These are phyloP conservation scores for Spodoptera frugiperda DNA, from an alignment of 1,140 invertebrate genomes.

Conservation along the genomic window DNA sequence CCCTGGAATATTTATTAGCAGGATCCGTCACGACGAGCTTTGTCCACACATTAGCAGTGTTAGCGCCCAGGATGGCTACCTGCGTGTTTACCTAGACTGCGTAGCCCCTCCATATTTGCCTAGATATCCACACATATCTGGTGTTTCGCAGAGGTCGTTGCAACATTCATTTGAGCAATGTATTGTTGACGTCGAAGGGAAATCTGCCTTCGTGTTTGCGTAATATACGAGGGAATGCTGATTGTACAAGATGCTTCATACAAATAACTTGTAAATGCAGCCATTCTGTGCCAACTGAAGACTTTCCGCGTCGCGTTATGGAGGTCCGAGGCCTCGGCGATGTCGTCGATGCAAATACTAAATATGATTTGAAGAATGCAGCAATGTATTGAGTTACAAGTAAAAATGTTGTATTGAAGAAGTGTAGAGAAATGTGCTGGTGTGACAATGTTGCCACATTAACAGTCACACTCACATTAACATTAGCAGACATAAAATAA, in stretches of 20 bases:
- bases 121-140: slow-evolving; percentile 77
- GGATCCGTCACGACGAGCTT: slow-evolving; percentile 79
- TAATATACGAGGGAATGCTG: slow-evolving; percentile 65
- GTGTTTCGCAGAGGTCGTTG: slow-evolving; percentile 69
- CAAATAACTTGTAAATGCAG: slow-evolving; percentile 59
- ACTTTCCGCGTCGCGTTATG: slow-evolving; percentile 6
- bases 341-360: neutral
- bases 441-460: slow-evolving; percentile 78
- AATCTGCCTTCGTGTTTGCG: slow-evolving; percentile 72
- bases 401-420: slow-evolving; percentile 34
- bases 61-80: slow-evolving; percentile 79
- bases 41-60: slow-evolving; percentile 83
- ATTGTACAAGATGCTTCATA: slow-evolving; percentile 65
- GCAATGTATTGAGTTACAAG: neutral
- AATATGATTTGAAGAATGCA: slow-evolving; percentile 23
- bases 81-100: slow-evolving; percentile 72
- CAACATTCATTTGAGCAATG: slow-evolving; percentile 76
- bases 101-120: slow-evolving; percentile 69
- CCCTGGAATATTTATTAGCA: slow-evolving; percentile 84
- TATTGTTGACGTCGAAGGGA: slow-evolving; percentile 74
- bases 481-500: slow-evolving; percentile 83
- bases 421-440: slow-evolving; percentile 22
- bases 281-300: slow-evolving; percentile 40
- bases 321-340: slow-evolving; percentile 16
- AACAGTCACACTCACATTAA: slow-evolving; percentile 75